Conservation (phyloP, 37 sponge, comb jelly and placozoan species). For the Dysidea cf. avara region DNA sequence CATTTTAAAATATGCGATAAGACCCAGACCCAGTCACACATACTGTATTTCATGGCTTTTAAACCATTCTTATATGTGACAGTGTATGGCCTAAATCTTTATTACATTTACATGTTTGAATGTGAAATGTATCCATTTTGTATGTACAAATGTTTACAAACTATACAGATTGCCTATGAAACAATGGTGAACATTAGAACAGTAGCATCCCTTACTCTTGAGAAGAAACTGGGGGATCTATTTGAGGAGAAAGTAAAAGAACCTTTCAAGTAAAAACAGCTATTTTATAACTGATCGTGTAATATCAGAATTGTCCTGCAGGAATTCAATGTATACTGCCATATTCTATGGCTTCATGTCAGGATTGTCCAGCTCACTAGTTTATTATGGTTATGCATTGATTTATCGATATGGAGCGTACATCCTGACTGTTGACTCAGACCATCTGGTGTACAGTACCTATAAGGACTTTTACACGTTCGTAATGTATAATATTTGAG, state of each 20-base stretch:
- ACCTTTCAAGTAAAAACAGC: slow-evolving; percentile 51
- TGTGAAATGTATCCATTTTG: no score
- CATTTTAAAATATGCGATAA: no score
- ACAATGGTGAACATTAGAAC: slow-evolving; percentile 84
- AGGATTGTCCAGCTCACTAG: slow-evolving; percentile 59
- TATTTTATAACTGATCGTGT: neutral
- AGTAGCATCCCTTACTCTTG: slow-evolving; percentile 62
- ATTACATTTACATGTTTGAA: no score
- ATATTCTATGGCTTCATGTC: slow-evolving; percentile 46
- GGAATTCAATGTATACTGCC: neutral
- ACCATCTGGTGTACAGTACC: neutral
- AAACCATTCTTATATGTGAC: no score
- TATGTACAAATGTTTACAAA: no score
- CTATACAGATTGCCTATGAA: slow-evolving; percentile 75
- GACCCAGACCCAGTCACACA: no score
- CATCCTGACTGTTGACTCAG: slow-evolving; percentile 26
- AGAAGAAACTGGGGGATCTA: slow-evolving; percentile 24
- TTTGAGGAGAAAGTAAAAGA: slow-evolving; percentile 12
- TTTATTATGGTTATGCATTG: slow-evolving; percentile 48
- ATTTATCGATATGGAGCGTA: slow-evolving; percentile 78
- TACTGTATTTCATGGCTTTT: no score
- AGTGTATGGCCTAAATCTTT: no score
- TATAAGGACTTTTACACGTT: slow-evolving; percentile 35
- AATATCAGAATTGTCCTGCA: neutral
- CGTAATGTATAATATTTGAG: no score